Percentiles rank a stretch among this genome's conserved stretches.
phyloP scores from a whole-genome alignment of 64 coral and sea anemone genomes.

The Acropora tenuis region DNA sequence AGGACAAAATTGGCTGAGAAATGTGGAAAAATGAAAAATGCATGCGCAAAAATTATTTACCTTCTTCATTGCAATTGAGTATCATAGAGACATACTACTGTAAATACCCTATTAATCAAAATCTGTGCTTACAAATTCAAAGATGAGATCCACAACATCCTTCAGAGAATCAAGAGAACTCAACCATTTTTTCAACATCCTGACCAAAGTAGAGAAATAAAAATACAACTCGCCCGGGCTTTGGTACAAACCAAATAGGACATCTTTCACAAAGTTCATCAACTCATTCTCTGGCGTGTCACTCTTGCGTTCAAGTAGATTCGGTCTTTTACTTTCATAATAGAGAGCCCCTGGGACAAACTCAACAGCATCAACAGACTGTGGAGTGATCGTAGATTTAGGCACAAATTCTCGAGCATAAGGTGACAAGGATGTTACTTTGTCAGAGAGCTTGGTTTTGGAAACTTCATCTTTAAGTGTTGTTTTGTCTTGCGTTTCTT shows the following conservation, averaged over 20 bases:
- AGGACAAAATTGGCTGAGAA: no score
- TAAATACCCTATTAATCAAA: background rate
- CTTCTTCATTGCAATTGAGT: no score
- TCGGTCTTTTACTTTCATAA: background rate
- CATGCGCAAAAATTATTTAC: no score
- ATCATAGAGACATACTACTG: no score
- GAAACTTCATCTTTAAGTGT: no score
- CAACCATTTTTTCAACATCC: slow-evolving; percentile 70
- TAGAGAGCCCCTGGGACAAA: slow-evolving; percentile 63
- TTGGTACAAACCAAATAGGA: slow-evolving; percentile 63
- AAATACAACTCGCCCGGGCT: slow-evolving; percentile 78
- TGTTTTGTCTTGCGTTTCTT: background rate
- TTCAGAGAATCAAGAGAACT: slow-evolving; percentile 61
- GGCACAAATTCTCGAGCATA: slow-evolving; percentile 48
- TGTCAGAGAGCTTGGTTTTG: background rate
- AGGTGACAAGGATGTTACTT: slow-evolving; percentile 47
- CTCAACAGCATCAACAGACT: slow-evolving; percentile 35
- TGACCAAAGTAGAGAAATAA: slow-evolving; percentile 55
- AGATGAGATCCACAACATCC: slow-evolving; percentile 79
- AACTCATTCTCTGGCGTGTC: slow-evolving; percentile 64
- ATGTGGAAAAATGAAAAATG: no score
- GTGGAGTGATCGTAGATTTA: background rate
- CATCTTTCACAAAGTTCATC: slow-evolving; percentile 85
- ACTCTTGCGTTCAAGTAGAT: slow-evolving; percentile 24
- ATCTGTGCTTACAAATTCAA: slow-evolving; percentile 67